Evolutionary conservation across 2,113 vertebrate species (phyloP), one percentile per base, ranked within the genome.

Genomic region (Tachycineta bicolor): DNA sequence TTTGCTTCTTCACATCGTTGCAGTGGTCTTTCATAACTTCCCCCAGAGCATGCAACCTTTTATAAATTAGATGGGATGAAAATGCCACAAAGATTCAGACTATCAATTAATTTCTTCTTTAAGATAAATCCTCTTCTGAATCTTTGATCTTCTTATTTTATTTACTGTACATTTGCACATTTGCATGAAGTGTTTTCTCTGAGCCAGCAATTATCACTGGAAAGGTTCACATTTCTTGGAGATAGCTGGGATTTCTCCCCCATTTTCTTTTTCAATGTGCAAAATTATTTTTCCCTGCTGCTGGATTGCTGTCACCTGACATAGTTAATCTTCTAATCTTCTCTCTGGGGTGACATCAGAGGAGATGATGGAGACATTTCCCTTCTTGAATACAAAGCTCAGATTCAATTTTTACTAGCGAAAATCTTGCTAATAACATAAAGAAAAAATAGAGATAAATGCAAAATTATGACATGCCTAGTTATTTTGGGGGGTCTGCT

Each of bases 321-420:
- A 73, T 9, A 92, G 83, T 46, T 97, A 96, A 97, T 97, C 93
- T 97, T 94, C 69, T 94, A 92, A 95, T 96, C 90, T 96, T 84
- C 92, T 96, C 85, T 96, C 94, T 85, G n/a, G 89, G n/a, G 76
- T 85, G 87, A 97, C 92, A 97, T 94, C 84, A 96, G 90, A 95
- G 62, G 76, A 96, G 60, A 73, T 70, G 87, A 93, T 76, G 76
- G 83, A 95, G 68, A 60, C 8, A 2, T 86, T 91, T 90, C 58
- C 62, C 65, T 83, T 93, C 78, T 84, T 34, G 56, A 91, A 90
- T 84, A 86, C 33, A 52, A 93, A 93, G 69, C 73, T 78, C 60
- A 46, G 39, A 94, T 90, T 92, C 71, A 83, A 8, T 56, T 78
- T 50, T 86, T 50, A 83, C 34, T 70, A 8, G 24, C 49, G 19